Conservation (phyloP, 1,140 invertebrate species). For the Cheumatopsyche charites region DNA sequence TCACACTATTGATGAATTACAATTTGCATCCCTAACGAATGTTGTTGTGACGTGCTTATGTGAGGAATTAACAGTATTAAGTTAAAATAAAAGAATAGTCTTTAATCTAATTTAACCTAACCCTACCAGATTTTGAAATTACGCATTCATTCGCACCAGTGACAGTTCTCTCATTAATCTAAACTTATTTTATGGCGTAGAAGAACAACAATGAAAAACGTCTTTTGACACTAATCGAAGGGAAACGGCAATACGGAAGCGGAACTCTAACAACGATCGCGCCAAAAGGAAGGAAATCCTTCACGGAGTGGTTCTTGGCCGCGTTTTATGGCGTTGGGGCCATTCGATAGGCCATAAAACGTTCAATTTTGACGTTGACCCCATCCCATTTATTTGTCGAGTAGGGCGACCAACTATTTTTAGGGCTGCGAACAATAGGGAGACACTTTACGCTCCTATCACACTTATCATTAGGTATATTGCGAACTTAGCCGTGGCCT, state of each 20-base stretch:
- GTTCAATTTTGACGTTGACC: slow-evolving; percentile 41
- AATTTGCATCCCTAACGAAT: too few species aligned
- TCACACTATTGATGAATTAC: too few species aligned
- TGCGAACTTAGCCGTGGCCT: background rate
- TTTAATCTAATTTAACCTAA: too few species aligned
- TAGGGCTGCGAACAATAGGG: background rate
- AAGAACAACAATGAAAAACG: too few species aligned
- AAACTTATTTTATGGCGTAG: too few species aligned
- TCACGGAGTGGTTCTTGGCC: slow-evolving; percentile 6
- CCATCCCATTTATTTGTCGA: slow-evolving; percentile 27
- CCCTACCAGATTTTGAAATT: too few species aligned
- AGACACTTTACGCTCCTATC: background rate
- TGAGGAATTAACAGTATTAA: too few species aligned
- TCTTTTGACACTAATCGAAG: slow-evolving; percentile 1
- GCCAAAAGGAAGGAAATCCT: background rate
- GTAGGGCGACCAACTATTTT: slow-evolving; percentile 21
- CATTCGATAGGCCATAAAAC: slow-evolving; percentile 39
- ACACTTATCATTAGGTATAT: background rate
- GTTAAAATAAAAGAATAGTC: too few species aligned
- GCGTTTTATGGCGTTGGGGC: slow-evolving; percentile 23
- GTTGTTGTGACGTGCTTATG: too few species aligned
- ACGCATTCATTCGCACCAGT: too few species aligned
- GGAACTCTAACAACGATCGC: too few species aligned
- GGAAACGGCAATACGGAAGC: background rate
- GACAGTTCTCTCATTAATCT: too few species aligned